phyloP scores from a whole-genome alignment of 1,140 invertebrate species.

The Bombus picipes region DNA sequence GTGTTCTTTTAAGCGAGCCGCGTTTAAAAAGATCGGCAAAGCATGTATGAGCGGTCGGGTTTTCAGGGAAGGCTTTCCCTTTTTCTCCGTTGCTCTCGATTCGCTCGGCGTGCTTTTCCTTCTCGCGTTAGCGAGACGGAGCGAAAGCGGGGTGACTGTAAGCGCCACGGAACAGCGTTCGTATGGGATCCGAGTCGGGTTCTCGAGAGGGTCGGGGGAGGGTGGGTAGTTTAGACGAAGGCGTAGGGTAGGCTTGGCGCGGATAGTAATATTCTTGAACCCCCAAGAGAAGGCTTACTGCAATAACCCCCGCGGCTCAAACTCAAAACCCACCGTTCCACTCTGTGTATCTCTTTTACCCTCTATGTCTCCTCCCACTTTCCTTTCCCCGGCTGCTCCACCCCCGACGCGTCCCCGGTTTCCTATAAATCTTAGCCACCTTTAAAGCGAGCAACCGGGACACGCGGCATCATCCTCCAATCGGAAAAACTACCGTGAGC shows the following conservation, averaged over 20 bases:
- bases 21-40: constrained; percentile 81
- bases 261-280: constrained; percentile 81
- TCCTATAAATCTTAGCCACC: constrained; percentile 80
- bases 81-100: background rate
- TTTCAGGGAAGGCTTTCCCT: constrained; percentile 61
- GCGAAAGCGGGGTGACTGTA: constrained; percentile 56
- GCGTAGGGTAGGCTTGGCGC: constrained; percentile 69
- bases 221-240: constrained; percentile 63
- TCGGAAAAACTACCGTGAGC: constrained; percentile 63
- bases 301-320: constrained; percentile 81
- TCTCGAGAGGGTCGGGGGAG: constrained; percentile 44
- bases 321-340: constrained; percentile 75
- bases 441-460: constrained; percentile 72
- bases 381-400: constrained; percentile 53
- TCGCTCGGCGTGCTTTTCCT: background rate
- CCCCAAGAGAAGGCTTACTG: constrained; percentile 82
- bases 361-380: constrained; percentile 6
- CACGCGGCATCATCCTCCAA: constrained; percentile 61
- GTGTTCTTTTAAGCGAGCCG: constrained; percentile 82
- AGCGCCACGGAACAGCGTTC: constrained; percentile 21
- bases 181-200: constrained; percentile 28
- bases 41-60: constrained; percentile 74
- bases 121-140: background rate
- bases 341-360: constrained; percentile 70
- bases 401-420: constrained; percentile 60